phyloP scores from a whole-genome alignment of 2,113 vertebrate species.

The Egretta garzetta region DNA sequence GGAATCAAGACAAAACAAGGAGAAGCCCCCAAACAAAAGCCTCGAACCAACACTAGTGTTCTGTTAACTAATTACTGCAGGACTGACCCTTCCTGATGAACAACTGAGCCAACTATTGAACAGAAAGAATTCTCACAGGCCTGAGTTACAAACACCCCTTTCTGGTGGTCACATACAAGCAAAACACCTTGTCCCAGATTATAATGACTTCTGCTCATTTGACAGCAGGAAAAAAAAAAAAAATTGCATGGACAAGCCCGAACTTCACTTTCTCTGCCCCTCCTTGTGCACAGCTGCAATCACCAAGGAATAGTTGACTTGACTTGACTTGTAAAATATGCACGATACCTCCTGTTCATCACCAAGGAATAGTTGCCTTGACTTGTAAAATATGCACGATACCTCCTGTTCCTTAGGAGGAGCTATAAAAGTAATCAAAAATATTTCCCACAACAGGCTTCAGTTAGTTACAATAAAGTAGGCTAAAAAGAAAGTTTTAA shows the following conservation, averaged over 20 bases:
- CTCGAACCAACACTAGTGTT: neutral
- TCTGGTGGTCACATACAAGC: neutral
- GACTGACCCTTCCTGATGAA: neutral
- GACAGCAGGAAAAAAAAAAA: neutral
- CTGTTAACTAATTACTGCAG: neutral
- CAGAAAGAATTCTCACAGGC: neutral
- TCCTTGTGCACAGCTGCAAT: neutral
- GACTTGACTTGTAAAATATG: neutral
- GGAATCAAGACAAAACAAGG: neutral
- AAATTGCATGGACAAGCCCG: neutral
- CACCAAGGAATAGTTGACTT: neutral
- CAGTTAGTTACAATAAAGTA: neutral
- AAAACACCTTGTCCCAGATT: neutral
- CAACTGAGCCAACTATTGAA: neutral
- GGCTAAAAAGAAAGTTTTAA: too few species aligned
- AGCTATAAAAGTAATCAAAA: neutral
- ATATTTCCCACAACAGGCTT: neutral
- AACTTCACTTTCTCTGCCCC: neutral
- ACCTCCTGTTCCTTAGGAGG: neutral
- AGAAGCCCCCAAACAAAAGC: neutral
- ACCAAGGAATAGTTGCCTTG: neutral
- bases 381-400: neutral
- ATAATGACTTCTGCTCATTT: neutral
- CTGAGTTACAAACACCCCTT: neutral
- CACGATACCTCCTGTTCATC: neutral